These are phyloP conservation scores for Motacilla tschutschensis DNA, from an alignment of 2,113 vertebrate species.

Conservation along the genomic window DNA sequence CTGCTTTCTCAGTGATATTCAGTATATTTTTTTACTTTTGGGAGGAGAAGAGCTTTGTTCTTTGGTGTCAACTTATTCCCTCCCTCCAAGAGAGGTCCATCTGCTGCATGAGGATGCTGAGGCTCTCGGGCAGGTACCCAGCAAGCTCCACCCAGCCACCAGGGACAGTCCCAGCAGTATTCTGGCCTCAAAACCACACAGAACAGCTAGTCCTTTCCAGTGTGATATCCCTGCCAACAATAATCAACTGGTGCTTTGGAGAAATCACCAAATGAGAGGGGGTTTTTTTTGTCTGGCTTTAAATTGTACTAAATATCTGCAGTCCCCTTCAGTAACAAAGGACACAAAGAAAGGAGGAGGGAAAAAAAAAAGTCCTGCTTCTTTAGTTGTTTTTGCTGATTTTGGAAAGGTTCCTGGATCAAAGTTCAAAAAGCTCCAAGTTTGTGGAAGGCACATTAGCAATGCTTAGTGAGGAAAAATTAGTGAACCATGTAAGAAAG, in stretches of 20 bases:
- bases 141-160: not conserved
- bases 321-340: conserved; percentile 27
- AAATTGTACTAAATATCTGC: conserved; percentile 34
- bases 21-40: not conserved
- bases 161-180: not conserved
- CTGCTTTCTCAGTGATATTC: not conserved
- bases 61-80: not conserved
- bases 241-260: conserved; percentile 40
- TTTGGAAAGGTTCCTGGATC: conserved; percentile 42
- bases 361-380: not conserved
- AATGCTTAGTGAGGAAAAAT: conserved; percentile 4
- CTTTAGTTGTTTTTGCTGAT: conserved; percentile 13
- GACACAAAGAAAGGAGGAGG: not conserved
- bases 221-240: conserved; percentile 28
- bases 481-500: not conserved
- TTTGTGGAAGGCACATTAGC: conserved; percentile 15
- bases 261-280: not conserved
- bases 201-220: conserved; percentile 51
- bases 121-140: not conserved
- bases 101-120: fast-evolving
- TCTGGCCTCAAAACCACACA: conserved; percentile 1
- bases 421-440: conserved; percentile 21
- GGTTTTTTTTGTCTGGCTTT: not conserved
- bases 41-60: not conserved
- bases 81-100: not conserved